Evolutionary conservation across 2,888 invertebrate genomes (phyloP).

Genomic region (Anoncus sp.): DNA sequence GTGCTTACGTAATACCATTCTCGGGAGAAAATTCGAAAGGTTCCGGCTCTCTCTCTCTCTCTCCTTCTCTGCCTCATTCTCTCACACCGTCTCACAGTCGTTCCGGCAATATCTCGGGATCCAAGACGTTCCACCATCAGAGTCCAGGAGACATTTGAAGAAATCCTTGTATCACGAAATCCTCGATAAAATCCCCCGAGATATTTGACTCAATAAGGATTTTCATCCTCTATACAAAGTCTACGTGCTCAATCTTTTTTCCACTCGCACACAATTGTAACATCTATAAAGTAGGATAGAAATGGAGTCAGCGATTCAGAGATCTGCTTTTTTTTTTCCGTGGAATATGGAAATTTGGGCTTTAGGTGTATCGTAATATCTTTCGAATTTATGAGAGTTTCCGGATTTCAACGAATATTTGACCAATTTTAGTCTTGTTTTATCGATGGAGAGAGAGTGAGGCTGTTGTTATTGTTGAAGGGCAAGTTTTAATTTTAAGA

Average conservation of each 20-base stretch:
- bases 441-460: neutral
- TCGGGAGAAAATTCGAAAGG: conserved; percentile 46
- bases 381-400: neutral
- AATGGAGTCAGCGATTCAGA: neutral
- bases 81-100: conserved; percentile 18
- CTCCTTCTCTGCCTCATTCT: neutral
- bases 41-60: neutral
- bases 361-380: neutral
- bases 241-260: conserved; percentile 14
- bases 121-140: conserved; percentile 1
- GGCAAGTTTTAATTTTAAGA: neutral
- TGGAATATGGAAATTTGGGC: conserved; percentile 6
- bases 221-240: conserved; percentile 24
- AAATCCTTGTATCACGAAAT: conserved; percentile 46
- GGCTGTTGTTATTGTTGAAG: no score
- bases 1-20: conserved; percentile 58
- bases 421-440: no score
- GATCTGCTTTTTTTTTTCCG: neutral
- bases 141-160: conserved; percentile 30
- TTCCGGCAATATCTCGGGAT: conserved; percentile 42
- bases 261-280: neutral
- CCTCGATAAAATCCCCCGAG: conserved; percentile 34
- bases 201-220: conserved; percentile 44
- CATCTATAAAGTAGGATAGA: conserved; percentile 11
- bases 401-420: neutral